These are phyloP conservation scores for Cololabis saira DNA, from an alignment of 2,113 vertebrate species.

Conservation along the genomic window DNA sequence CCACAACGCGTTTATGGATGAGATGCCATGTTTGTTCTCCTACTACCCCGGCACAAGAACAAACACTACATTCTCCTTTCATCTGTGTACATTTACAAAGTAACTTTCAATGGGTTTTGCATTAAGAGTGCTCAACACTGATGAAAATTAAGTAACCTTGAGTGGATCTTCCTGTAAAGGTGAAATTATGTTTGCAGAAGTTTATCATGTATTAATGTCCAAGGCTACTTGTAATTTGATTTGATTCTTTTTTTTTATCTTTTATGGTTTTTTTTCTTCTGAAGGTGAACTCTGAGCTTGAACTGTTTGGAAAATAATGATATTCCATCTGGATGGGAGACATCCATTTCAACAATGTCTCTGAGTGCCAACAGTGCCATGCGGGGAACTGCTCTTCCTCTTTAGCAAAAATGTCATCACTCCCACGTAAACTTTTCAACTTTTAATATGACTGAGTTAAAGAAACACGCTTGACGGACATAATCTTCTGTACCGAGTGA, in stretches of 20 bases:
- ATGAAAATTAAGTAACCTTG: slow-evolving; percentile 23
- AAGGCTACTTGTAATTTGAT: slow-evolving; percentile 15
- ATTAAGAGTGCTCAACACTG: slow-evolving; percentile 1
- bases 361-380: too few species aligned
- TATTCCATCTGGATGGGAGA: too few species aligned
- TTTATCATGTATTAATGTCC: slow-evolving; percentile 4
- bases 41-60: slow-evolving; percentile 36
- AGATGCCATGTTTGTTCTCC: slow-evolving; percentile 26
- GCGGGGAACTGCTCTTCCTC: too few species aligned
- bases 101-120: slow-evolving; percentile 8
- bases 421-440: too few species aligned
- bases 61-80: slow-evolving; percentile 28
- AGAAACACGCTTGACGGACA: too few species aligned
- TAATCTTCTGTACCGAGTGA: too few species aligned
- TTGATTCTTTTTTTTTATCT: slow-evolving; percentile 19
- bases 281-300: slow-evolving; percentile 7
- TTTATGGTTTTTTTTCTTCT: slow-evolving; percentile 1
- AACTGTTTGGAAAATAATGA: slow-evolving; percentile 12
- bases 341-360: too few species aligned
- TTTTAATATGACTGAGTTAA: too few species aligned
- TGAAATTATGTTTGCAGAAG: slow-evolving; percentile 35
- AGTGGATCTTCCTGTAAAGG: slow-evolving; percentile 18
- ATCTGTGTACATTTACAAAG: slow-evolving; percentile 40
- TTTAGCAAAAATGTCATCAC: too few species aligned
- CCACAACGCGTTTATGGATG: slow-evolving; percentile 34